Base-by-base conservation (phyloP, 2,113 vertebrate genomes). In the Leptocoma aspasia region DNA sequence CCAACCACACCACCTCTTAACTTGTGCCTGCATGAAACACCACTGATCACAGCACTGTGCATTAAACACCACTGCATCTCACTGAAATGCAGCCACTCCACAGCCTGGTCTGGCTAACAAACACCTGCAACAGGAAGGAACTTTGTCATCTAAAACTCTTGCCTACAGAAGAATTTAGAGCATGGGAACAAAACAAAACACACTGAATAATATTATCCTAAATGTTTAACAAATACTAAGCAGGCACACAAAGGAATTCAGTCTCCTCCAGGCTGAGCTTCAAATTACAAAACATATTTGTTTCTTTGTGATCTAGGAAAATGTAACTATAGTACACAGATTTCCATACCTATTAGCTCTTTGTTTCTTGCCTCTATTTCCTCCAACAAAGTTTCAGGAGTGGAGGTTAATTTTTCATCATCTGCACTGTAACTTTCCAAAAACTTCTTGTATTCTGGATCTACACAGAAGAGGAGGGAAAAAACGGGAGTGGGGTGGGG, bases 281-380 rank as follows among this genome's bases (percentile, higher is more conserved):
- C 56, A 86, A 86, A 86, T 83, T 75, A 95, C 13, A 94, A 63
- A 83, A 39, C 15, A 24, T 3, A 5, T 35, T 42, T 16, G 30
- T 27, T 76, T 79, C 45, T 80, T 87, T 71, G 81, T 56, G 47
- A 41, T 60, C 31, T 52, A 81, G 41, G 65, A 92, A 91, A 92
- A 91, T 6, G 2, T 15, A 76, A 69, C 42, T 75, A 6, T 1
- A 81, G n/a, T 2, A 63, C 26, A 37, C 5, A 22, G 24, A 66
- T 91, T 97, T 95, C 77, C 98, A 97, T 97, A 99, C 99, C 98
- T 96, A 98, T 98, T 93, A 99, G 97, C 96, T 99, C 99, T 98
- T 99, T 99, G 90, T 99, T 99, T 97, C 98, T 99, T 60, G 99
- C 99, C 95, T 99, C 99, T 94, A 99, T 99, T 98, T 99, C 99